These are phyloP conservation scores for Prunella himalayana DNA, from an alignment of 2,113 vertebrate species.

Conservation along the genomic window DNA sequence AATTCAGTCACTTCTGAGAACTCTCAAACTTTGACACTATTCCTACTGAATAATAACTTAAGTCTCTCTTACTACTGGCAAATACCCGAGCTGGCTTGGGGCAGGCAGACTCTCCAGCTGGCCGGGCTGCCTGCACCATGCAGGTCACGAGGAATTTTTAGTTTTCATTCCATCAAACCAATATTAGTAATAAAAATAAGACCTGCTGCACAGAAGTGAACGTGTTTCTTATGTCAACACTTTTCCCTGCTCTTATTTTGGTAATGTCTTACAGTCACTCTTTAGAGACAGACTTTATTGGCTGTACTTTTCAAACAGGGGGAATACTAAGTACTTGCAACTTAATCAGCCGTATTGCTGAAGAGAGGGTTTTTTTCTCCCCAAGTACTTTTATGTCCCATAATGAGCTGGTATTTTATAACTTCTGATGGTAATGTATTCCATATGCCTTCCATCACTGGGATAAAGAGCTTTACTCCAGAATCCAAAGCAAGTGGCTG, in stretches of 20 bases:
- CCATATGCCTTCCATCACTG: background rate
- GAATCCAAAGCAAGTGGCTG: background rate
- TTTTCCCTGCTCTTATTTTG: background rate
- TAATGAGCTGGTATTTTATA: constrained; percentile 46
- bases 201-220: background rate
- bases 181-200: constrained; percentile 44
- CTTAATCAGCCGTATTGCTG: constrained; percentile 18
- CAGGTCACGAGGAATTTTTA: background rate
- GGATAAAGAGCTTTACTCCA: constrained; percentile 20
- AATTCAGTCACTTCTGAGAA: constrained; percentile 8
- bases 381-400: background rate
- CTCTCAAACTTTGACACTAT: background rate
- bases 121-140: rapidly evolving
- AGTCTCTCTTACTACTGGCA: background rate
- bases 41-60: background rate
- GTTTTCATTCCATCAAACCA: constrained; percentile 25
- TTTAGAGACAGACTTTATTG: constrained; percentile 11
- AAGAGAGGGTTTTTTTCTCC: background rate
- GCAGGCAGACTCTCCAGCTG: background rate
- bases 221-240: background rate
- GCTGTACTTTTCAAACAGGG: background rate
- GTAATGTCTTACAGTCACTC: background rate
- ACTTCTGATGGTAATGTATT: constrained; percentile 40
- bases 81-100: background rate
- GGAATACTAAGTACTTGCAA: constrained; percentile 20